A percentile compares a stretch with the other conserved stretches of the same genome.
Conservation (phyloP, 2,797 vertebrate species). For the Spinus olivaceus region DNA sequence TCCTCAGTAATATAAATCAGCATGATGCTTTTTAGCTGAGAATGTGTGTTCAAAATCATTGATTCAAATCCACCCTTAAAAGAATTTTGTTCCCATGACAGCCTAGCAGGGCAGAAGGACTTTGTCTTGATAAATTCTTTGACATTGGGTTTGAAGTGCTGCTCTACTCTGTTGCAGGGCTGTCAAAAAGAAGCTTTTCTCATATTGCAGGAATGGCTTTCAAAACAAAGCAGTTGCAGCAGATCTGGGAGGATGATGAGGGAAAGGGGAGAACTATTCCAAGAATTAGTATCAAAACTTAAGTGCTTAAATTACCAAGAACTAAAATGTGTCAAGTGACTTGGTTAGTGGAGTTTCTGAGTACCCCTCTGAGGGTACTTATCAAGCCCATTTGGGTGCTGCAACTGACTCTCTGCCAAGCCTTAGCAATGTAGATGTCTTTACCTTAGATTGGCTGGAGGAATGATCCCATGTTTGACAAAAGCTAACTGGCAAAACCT, state of each 20-base stretch:
- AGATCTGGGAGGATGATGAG: neutral
- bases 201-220: neutral
- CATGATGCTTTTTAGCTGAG: neutral
- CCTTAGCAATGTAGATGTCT: neutral
- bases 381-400: neutral
- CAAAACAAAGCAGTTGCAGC: neutral
- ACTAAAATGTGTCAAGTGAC: neutral
- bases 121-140: neutral
- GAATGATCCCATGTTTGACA: neutral
- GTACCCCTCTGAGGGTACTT: neutral
- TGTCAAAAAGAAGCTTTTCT: neutral
- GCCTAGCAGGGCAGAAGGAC: neutral
- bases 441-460: neutral
- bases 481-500: neutral
- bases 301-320: neutral
- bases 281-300: neutral
- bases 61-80: neutral
- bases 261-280: neutral
- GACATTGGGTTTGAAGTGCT: rapidly evolving
- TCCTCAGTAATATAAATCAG: neutral
- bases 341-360: neutral
- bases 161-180: neutral
- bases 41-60: neutral
- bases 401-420: neutral
- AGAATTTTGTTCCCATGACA: neutral